A percentile compares a stretch with the other conserved stretches of the same genome.
These are phyloP conservation scores for Pegoplata infirma DNA, from an alignment of 2,888 invertebrate species.

Conservation along the genomic window DNA sequence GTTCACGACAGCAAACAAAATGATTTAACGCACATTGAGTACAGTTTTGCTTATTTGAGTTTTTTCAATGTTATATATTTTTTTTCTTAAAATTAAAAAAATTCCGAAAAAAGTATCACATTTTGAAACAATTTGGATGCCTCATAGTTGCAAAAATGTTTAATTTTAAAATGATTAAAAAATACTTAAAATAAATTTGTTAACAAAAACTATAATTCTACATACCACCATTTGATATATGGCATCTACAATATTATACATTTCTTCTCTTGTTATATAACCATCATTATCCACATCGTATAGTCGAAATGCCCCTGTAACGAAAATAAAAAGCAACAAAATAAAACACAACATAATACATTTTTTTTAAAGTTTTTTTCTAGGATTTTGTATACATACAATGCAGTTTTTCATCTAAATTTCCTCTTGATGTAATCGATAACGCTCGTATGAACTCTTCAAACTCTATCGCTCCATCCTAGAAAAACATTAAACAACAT, in stretches of 20 bases:
- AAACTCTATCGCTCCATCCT: slow-evolving; percentile 99
- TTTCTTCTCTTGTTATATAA: slow-evolving; percentile 94
- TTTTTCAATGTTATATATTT: too few species aligned
- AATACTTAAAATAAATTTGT: too few species aligned
- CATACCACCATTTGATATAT: slow-evolving; percentile 98
- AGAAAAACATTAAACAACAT: slow-evolving; percentile 68
- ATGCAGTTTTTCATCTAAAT: slow-evolving; percentile 97
- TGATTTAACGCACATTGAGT: too few species aligned
- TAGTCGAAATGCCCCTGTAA: slow-evolving; percentile 90
- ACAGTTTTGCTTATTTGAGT: too few species aligned
- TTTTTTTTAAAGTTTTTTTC: not conserved
- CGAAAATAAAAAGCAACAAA: not conserved
- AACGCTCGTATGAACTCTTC: slow-evolving; percentile 98
- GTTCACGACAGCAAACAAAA: too few species aligned
- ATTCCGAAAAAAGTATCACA: too few species aligned
- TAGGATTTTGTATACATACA: slow-evolving; percentile 91
- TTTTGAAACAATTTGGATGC: too few species aligned
- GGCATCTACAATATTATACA: slow-evolving; percentile 97
- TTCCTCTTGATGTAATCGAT: slow-evolving; percentile 97
- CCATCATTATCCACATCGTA: slow-evolving; percentile 97
- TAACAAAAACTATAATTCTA: too few species aligned
- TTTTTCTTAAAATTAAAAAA: too few species aligned
- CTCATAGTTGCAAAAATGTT: not conserved
- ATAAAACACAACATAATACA: not conserved
- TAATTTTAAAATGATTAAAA: too few species aligned